Base-by-base conservation (phyloP, 1,140 invertebrate species). In the Dendroctonus valens region DNA sequence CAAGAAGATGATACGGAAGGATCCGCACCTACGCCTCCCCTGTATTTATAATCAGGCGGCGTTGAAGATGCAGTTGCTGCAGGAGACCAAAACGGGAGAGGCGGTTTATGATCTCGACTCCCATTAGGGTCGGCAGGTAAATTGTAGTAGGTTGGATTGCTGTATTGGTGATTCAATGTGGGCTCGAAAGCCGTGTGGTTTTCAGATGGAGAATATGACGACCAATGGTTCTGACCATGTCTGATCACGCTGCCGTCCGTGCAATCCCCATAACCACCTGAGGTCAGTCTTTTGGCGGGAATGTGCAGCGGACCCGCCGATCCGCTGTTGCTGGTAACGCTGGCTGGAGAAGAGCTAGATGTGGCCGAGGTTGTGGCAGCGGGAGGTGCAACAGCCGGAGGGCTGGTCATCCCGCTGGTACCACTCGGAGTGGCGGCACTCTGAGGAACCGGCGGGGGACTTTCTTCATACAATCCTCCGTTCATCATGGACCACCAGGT, bases 401-500 rank as follows among this genome's bases (percentile, higher is more conserved):
- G 65, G 66, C 81, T 82, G 69, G 65, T 80, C 79, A 73, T 83
- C 72, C 68, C 81, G 79, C 55, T 80, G 76, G 48, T 81, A 76
- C 64, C 82, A 74, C 73, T 84, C 76, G 77, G 83, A 71, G 71
- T 81, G 73, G 74, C 77, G 26, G 82, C 80, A 60, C 80, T 80
- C 55, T 80, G 83, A 70, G 84, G 84, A 62, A 80, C 82, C 52
- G 84, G 83, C 73, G 87, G 86, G 75, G 86, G 87, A 79, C 85
- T 86, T 80, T 90, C 88, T 79, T 89, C 88, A 84, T 91, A 89
- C 54, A 86, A 78, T 75, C 83, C 81, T 64, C 86, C 88, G 86
- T 90, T 91, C 89, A 91, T 91, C 89, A 91, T 91, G 75, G 81
- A 83, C 86, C 89, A 90, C 88, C 88, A 89, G 81, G 85, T 85